Evolutionary conservation across 2,797 vertebrate species (phyloP).

Genomic region (Pangasius mekongensis): DNA sequence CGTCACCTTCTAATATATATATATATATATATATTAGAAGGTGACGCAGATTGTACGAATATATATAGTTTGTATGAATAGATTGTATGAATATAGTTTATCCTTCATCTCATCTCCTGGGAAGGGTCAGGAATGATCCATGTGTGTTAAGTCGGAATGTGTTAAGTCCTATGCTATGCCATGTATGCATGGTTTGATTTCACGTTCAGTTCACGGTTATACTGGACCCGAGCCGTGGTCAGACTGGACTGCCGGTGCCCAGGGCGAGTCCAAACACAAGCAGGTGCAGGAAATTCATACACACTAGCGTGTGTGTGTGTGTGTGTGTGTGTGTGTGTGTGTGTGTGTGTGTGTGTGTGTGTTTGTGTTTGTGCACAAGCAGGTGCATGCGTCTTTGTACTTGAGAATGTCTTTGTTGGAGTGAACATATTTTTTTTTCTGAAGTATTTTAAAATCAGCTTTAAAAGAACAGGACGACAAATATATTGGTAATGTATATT

Average conservation of each 20-base stretch:
- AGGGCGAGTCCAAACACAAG: constrained; percentile 23
- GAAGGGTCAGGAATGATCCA: constrained; percentile 30
- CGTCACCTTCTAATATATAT: neutral
- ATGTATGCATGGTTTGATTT: constrained; percentile 46
- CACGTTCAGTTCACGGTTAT: constrained; percentile 34
- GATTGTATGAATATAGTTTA: neutral
- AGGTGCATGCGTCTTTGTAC: neutral
- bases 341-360: neutral
- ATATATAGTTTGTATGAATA: neutral
- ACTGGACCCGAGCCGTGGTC: constrained; percentile 39
- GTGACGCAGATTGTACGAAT: neutral
- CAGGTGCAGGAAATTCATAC: constrained; percentile 47
- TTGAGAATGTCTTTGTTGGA: neutral
- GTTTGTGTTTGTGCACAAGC: neutral
- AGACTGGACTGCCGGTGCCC: constrained; percentile 14
- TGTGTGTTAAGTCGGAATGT: constrained; percentile 9
- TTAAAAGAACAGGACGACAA: neutral
- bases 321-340: neutral
- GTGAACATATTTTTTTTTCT: neutral
- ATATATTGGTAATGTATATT: too few species aligned
- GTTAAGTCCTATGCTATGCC: constrained; percentile 33
- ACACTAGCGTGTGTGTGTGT: neutral
- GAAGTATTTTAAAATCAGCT: neutral
- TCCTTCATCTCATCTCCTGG: neutral
- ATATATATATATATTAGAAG: too few species aligned